Conservation (phyloP, 2,113 vertebrate species). For the Sterrhoptilus dennistouni region DNA sequence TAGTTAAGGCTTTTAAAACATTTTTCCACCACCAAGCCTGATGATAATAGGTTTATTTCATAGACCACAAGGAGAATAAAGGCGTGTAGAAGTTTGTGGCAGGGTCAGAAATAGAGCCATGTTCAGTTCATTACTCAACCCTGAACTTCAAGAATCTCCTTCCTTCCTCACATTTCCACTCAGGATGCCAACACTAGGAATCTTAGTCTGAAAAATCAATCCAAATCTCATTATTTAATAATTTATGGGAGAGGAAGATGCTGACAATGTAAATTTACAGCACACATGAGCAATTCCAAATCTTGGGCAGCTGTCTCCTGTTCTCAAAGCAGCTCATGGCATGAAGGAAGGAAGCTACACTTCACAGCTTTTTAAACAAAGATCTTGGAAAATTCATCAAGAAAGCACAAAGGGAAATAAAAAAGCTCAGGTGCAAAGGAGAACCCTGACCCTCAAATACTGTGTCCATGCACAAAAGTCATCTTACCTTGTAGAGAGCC, state of each 20-base stretch:
- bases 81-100: neutral
- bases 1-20: neutral
- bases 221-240: neutral
- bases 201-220: neutral
- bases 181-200: neutral
- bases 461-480: neutral
- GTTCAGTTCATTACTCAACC: neutral
- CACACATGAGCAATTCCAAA: neutral
- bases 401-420: neutral
- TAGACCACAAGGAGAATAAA: neutral
- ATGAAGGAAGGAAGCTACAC: neutral
- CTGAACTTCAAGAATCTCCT: neutral
- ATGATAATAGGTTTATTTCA: neutral
- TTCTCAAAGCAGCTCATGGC: neutral
- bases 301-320: neutral
- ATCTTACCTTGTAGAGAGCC: constrained; percentile 82
- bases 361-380: neutral
- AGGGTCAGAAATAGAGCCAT: neutral
- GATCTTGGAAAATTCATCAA: neutral
- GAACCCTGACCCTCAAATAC: neutral
- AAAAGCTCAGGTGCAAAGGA: neutral
- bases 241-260: neutral
- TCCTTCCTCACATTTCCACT: neutral
- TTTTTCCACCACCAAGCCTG: neutral
- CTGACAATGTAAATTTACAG: neutral